Conservation (phyloP, 2,888 invertebrate genomes). For the Xestia ashworthii region DNA sequence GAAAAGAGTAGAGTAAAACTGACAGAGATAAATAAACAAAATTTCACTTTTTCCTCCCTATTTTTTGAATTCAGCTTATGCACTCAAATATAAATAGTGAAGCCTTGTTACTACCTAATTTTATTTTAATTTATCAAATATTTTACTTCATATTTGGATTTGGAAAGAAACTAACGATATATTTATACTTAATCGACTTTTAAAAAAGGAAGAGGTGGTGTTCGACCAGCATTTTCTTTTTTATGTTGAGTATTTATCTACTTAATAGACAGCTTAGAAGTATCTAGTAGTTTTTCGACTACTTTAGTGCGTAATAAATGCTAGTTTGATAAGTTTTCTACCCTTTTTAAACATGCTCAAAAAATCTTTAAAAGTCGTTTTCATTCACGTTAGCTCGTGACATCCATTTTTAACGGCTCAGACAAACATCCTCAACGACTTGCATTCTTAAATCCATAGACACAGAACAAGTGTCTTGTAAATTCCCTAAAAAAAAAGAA, state of each 20-base stretch:
- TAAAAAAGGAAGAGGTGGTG: too few species aligned
- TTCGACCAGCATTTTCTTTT: too few species aligned
- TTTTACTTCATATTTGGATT: background rate
- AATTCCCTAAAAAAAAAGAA: constrained; percentile 50
- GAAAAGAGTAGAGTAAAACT: background rate
- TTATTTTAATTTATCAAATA: background rate
- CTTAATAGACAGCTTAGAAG: background rate
- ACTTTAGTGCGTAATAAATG: background rate
- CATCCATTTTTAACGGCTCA: constrained; percentile 35
- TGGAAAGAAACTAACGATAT: background rate
- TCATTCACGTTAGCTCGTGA: constrained; percentile 8
- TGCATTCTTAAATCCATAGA: constrained; percentile 50
- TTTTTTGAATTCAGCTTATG: background rate
- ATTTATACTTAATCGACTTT: background rate
- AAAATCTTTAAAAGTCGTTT: background rate
- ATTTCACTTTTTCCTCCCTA: background rate
- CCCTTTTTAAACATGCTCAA: background rate
- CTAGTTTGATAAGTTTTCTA: too few species aligned
- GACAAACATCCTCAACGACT: constrained; percentile 47
- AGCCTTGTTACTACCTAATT: background rate
- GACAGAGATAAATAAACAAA: background rate
- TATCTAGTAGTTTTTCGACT: background rate
- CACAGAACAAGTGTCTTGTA: constrained; percentile 58
- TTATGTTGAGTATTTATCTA: background rate
- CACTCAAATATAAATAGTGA: background rate